A percentile compares a stretch with the other conserved stretches of the same genome.
Evolutionary conservation across 2,797 vertebrate species (phyloP).

Genomic region (Otolemur crassicaudatus): DNA sequence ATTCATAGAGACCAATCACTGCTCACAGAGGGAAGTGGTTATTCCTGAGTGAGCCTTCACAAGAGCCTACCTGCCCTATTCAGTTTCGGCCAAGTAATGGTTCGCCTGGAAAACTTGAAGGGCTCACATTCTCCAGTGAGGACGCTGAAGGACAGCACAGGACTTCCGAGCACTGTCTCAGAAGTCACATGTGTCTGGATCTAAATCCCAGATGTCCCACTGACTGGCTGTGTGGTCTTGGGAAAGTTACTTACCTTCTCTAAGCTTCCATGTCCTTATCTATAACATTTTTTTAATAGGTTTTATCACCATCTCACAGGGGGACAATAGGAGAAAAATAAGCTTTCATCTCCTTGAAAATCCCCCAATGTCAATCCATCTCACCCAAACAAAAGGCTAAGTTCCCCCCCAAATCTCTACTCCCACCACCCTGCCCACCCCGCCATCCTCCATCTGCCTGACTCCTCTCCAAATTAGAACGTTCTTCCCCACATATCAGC

Average conservation of each 20-base stretch:
- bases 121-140: neutral
- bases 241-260: neutral
- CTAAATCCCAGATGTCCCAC: neutral
- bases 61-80: neutral
- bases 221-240: neutral
- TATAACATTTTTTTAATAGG: neutral
- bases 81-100: neutral
- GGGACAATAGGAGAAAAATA: neutral
- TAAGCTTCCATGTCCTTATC: neutral
- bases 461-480: neutral
- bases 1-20: slow-evolving; percentile 48
- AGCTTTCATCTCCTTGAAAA: neutral
- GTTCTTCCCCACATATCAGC: neutral
- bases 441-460: neutral
- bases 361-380: neutral
- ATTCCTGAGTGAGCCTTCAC: neutral
- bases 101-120: neutral
- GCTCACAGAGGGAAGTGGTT: slow-evolving; percentile 28
- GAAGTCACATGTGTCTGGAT: fast-evolving
- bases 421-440: neutral
- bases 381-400: neutral
- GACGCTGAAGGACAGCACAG: fast-evolving
- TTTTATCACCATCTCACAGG: too few species aligned
- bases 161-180: too few species aligned
- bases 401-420: neutral